These are phyloP conservation scores for Notechis scutatus DNA, from an alignment of 2,113 vertebrate species.

Conservation along the genomic window DNA sequence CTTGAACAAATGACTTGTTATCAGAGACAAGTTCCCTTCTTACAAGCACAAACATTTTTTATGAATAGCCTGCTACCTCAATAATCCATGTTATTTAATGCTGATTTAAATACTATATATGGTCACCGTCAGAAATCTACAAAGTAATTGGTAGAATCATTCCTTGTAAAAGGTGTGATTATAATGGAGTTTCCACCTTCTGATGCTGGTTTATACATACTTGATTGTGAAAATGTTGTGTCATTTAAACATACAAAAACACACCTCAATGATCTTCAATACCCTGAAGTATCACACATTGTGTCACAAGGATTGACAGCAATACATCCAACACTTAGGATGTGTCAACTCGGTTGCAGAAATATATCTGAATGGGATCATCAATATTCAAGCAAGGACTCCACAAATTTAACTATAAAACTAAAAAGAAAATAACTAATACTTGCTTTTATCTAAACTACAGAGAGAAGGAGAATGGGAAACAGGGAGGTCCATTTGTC, in stretches of 20 bases:
- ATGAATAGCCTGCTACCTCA: not conserved
- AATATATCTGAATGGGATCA: not conserved
- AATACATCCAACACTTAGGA: not conserved
- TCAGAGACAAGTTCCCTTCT: not conserved
- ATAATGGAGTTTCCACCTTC: not conserved
- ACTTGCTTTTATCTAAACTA: not conserved
- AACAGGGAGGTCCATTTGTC: not conserved
- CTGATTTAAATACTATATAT: not conserved
- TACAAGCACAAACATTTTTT: not conserved
- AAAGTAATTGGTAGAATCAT: not conserved
- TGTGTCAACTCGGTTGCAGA: not conserved
- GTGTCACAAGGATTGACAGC: not conserved
- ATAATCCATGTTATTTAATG: not conserved
- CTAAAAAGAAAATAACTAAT: not conserved
- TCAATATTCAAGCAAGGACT: not conserved
- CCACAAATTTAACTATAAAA: not conserved
- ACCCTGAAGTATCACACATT: not conserved
- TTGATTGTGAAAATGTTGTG: not conserved
- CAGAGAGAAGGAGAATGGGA: not conserved
- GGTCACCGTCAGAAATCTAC: too few relatives aligned
- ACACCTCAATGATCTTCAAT: not conserved
- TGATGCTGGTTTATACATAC: not conserved
- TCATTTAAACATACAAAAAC: not conserved
- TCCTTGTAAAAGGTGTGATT: not conserved
- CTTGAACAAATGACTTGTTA: rapidly evolving